phyloP scores from a whole-genome alignment of 2,888 invertebrate species.

The Chesias legatella region DNA sequence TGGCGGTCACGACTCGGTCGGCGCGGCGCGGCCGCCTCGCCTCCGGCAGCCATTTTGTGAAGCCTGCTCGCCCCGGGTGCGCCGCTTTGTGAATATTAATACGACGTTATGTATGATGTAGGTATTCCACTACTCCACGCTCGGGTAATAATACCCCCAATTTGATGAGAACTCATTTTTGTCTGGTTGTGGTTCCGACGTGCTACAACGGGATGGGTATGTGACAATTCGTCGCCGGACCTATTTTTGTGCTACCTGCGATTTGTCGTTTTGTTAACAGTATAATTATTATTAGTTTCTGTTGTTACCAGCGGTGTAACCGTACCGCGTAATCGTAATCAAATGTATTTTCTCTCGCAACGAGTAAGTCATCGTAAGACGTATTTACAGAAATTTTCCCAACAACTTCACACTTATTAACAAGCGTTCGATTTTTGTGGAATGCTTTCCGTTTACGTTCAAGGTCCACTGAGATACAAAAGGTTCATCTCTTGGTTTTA shows the following conservation, averaged over 20 bases:
- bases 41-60: slow-evolving; percentile 76
- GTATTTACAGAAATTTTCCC: slow-evolving; percentile 54
- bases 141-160: slow-evolving; percentile 43
- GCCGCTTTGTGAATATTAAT: slow-evolving; percentile 68
- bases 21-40: slow-evolving; percentile 55
- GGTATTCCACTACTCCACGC: slow-evolving; percentile 35
- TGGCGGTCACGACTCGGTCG: slow-evolving; percentile 72
- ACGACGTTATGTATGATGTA: slow-evolving; percentile 55
- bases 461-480: slow-evolving; percentile 14
- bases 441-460: slow-evolving; percentile 15
- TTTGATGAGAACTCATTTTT: slow-evolving; percentile 40
- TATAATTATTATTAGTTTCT: slow-evolving; percentile 72
- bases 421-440: slow-evolving; percentile 19
- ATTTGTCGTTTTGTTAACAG: too few relatives aligned
- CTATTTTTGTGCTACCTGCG: too few relatives aligned
- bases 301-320: slow-evolving; percentile 68
- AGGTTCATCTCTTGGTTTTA: slow-evolving; percentile 42
- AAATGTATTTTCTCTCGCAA: slow-evolving; percentile 64
- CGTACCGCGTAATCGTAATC: slow-evolving; percentile 67
- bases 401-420: slow-evolving; percentile 49
- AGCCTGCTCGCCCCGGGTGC: slow-evolving; percentile 62
- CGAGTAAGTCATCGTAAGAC: slow-evolving; percentile 50
- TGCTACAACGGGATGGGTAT: slow-evolving; percentile 47
- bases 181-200: slow-evolving; percentile 49
- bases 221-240: too few relatives aligned